These are phyloP conservation scores for Leptobrachium leishanense DNA, from an alignment of 2,113 vertebrate species.

Conservation along the genomic window DNA sequence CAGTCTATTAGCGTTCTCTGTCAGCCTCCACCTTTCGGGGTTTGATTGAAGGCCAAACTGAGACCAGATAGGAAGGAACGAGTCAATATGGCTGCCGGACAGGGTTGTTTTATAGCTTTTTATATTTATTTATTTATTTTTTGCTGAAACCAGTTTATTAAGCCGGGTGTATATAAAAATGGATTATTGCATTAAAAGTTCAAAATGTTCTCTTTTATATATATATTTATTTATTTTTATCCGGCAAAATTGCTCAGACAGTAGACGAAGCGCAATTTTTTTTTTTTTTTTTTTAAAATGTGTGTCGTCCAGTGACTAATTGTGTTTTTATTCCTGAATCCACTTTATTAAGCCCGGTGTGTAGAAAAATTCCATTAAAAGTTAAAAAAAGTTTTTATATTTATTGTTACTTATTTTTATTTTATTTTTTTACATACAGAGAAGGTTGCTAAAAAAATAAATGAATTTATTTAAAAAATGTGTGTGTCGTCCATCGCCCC, in stretches of 20 bases:
- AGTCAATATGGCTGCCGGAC: constrained; percentile 69
- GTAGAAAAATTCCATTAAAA: constrained; percentile 66
- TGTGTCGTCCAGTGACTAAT: too few species aligned
- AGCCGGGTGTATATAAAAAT: constrained; percentile 65
- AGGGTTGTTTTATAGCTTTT: constrained; percentile 58
- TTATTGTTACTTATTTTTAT: too few species aligned
- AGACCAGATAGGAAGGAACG: constrained; percentile 68
- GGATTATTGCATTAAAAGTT: constrained; percentile 72
- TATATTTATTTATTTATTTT: constrained; percentile 48
- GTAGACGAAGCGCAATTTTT: too few species aligned
- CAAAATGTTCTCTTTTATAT: constrained; percentile 56
- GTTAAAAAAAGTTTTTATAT: constrained; percentile 57
- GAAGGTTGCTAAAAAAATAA: too few species aligned
- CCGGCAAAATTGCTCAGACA: too few species aligned
- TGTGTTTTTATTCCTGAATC: constrained; percentile 60
- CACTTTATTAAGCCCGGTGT: constrained; percentile 57
- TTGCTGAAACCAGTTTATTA: constrained; percentile 61
- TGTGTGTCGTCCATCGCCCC: too few species aligned
- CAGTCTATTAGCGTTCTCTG: constrained; percentile 79
- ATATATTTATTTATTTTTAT: too few species aligned
- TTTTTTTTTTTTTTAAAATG: too few species aligned
- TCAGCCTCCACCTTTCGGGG: constrained; percentile 70
- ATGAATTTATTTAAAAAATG: too few species aligned
- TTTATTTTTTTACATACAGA: too few species aligned
- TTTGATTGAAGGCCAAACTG: constrained; percentile 71